Conservation (phyloP, 2,113 vertebrate genomes). For the Cinclus cinclus region DNA sequence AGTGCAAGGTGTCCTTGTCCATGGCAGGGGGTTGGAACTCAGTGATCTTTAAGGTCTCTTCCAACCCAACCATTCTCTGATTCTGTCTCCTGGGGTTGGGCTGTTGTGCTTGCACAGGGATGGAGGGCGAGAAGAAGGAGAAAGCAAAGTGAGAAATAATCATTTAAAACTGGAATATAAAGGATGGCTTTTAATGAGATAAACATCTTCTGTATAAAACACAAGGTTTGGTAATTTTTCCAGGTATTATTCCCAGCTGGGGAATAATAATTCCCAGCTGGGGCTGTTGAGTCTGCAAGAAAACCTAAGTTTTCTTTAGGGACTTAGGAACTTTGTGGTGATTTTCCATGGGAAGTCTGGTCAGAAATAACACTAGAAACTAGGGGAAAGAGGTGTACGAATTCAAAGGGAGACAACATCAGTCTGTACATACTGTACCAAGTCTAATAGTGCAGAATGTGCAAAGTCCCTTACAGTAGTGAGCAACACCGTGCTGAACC, state of each 20-base stretch:
- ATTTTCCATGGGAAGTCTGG: not conserved
- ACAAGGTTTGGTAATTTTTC: not conserved
- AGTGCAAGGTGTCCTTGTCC: not conserved
- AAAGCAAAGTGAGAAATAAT: not conserved
- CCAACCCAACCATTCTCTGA: too few relatives aligned
- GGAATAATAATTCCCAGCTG: not conserved
- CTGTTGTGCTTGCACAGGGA: not conserved
- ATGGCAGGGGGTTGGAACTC: not conserved
- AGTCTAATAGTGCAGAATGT: rapidly evolving
- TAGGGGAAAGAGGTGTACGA: not conserved
- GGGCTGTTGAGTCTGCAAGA: not conserved
- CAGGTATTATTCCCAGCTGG: not conserved
- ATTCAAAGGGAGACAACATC: not conserved
- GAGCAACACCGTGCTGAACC: not conserved
- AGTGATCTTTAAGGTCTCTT: not conserved
- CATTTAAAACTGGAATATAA: not conserved
- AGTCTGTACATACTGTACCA: not conserved
- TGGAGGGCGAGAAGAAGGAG: not conserved
- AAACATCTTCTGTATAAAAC: not conserved
- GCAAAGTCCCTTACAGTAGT: not conserved
- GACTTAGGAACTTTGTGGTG: not conserved
- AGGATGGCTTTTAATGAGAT: not conserved
- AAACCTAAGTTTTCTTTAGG: not conserved
- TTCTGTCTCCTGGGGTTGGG: not conserved
- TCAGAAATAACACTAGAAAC: not conserved